A percentile compares a stretch with the other conserved stretches of the same genome.
phyloP scores from a whole-genome alignment of 53 echinoderm and acorn worm species.

The Zoroaster sp. region DNA sequence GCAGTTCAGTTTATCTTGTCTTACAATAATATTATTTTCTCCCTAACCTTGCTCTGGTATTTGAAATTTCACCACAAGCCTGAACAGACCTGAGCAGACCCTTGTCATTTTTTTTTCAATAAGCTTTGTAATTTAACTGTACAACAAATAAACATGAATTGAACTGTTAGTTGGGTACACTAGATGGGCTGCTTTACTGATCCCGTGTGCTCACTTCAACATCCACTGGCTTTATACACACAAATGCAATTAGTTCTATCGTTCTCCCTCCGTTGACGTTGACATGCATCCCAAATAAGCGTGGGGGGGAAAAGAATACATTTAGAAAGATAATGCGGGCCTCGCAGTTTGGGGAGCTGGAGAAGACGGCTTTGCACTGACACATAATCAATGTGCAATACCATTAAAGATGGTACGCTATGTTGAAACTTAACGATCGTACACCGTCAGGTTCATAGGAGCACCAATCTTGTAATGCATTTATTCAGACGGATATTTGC shows the following conservation, averaged over 20 bases:
- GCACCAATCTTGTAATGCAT: too few relatives aligned
- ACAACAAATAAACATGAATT: too few relatives aligned
- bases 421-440: neutral
- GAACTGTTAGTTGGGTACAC: too few relatives aligned
- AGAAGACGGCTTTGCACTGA: slow-evolving; percentile 12
- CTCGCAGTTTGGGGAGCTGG: neutral
- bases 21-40: too few relatives aligned
- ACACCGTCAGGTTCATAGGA: neutral
- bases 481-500: too few relatives aligned
- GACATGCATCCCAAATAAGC: slow-evolving; percentile 19
- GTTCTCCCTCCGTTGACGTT: neutral
- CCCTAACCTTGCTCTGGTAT: too few relatives aligned
- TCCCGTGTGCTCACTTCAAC: neutral
- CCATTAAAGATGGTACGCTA: slow-evolving; percentile 9
- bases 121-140: too few relatives aligned
- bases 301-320: neutral
- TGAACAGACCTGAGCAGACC: too few relatives aligned
- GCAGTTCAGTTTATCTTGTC: too few relatives aligned
- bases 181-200: too few relatives aligned
- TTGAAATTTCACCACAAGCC: too few relatives aligned
- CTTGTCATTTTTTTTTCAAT: too few relatives aligned
- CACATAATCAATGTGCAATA: slow-evolving; percentile 52
- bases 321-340: neutral
- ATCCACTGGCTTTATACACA: neutral
- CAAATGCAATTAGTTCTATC: neutral